These are phyloP conservation scores for Hyppa rectilinea DNA, from an alignment of 2,888 invertebrate genomes.

Conservation along the genomic window DNA sequence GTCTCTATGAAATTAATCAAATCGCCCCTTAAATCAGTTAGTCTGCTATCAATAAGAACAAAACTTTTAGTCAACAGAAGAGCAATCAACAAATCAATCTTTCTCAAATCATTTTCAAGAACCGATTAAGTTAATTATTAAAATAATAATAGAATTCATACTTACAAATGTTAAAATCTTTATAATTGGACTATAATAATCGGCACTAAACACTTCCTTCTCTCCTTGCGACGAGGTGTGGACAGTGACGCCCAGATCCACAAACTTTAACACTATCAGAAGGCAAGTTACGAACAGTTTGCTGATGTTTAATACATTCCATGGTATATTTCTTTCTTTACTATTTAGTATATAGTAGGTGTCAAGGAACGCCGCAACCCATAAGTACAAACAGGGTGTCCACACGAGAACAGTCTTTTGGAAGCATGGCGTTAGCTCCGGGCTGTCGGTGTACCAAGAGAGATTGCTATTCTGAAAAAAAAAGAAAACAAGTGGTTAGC, in stretches of 20 bases:
- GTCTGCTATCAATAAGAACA: not conserved
- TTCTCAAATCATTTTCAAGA: not conserved
- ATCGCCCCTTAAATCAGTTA: not conserved
- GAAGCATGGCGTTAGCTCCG: constrained; percentile 97
- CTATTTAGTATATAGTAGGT: constrained; percentile 94
- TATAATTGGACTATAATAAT: constrained; percentile 94
- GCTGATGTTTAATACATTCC: constrained; percentile 93
- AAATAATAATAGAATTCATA: constrained; percentile 72
- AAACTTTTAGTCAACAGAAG: not conserved
- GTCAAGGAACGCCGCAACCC: constrained; percentile 94
- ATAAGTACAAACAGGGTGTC: constrained; percentile 96
- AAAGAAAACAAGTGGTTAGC: constrained; percentile 32
- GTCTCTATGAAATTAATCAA: not conserved
- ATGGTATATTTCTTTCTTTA: constrained; percentile 94
- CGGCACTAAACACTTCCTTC: constrained; percentile 91
- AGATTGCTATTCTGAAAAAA: constrained; percentile 93
- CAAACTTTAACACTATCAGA: constrained; percentile 92
- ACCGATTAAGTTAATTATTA: not conserved
- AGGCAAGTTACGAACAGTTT: constrained; percentile 93
- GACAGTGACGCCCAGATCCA: constrained; percentile 92
- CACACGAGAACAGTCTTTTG: constrained; percentile 97
- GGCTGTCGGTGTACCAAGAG: constrained; percentile 95
- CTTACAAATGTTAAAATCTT: constrained; percentile 96
- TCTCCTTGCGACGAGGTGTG: constrained; percentile 88
- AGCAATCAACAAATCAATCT: not conserved